A percentile compares a stretch with the other conserved stretches of the same genome.
Conservation (phyloP, 1,140 invertebrate genomes). For the Aradophagus sp. region DNA sequence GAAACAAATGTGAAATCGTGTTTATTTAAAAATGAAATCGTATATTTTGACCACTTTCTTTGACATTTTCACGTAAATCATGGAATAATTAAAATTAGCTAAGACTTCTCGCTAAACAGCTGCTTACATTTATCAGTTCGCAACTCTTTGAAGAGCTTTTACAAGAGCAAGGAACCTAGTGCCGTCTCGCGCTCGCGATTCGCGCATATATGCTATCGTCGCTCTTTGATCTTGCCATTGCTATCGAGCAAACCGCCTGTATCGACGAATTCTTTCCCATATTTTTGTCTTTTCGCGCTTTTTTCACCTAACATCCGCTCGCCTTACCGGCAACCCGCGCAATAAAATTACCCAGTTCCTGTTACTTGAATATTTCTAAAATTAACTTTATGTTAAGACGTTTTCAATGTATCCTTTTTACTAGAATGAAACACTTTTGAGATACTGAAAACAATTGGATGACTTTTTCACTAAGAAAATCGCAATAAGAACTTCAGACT, state of each 20-base stretch:
- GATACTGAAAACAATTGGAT: too few relatives aligned
- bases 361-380: too few relatives aligned
- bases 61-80: constrained; percentile 65
- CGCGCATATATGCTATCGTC: constrained; percentile 73
- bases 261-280: constrained; percentile 53
- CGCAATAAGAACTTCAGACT: too few relatives aligned
- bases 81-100: constrained; percentile 73
- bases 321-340: too few relatives aligned
- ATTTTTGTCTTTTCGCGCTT: constrained; percentile 39
- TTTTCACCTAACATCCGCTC: too few relatives aligned
- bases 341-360: too few relatives aligned
- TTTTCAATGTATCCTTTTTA: too few relatives aligned
- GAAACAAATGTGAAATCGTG: too few relatives aligned
- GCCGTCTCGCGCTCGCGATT: constrained; percentile 58
- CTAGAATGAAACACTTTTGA: too few relatives aligned
- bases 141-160: constrained; percentile 72
- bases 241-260: constrained; percentile 48
- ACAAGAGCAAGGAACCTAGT: constrained; percentile 59
- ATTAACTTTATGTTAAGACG: too few relatives aligned
- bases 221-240: constrained; percentile 69
- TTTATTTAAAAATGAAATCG: too few relatives aligned
- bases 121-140: constrained; percentile 73
- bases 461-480: too few relatives aligned
- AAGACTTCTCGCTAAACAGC: constrained; percentile 71
- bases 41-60: not conserved